These are phyloP conservation scores for Sebastolobus altivelis DNA, from an alignment of 2,797 vertebrate genomes.

Conservation along the genomic window DNA sequence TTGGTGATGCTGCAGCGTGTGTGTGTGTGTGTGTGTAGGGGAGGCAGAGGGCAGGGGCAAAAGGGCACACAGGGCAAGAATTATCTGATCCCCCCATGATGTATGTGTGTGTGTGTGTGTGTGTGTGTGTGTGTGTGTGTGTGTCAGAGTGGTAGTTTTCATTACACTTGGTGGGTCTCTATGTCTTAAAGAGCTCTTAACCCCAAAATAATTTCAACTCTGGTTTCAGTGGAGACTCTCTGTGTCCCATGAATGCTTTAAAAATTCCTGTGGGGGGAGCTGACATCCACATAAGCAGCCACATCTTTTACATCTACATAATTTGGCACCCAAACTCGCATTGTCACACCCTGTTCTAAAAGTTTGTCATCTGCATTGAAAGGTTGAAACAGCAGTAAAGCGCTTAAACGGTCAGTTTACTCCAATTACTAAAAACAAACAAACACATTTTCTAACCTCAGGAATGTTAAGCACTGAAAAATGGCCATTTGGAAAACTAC, in stretches of 20 bases:
- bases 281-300: not conserved
- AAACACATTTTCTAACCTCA: not conserved
- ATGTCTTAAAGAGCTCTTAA: not conserved
- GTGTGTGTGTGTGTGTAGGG: constrained; percentile 23
- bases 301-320: not conserved
- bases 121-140: constrained; percentile 4
- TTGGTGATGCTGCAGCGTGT: constrained; percentile 35
- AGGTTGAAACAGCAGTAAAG: not conserved
- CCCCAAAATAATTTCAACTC: not conserved
- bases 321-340: not conserved
- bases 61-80: constrained; percentile 54
- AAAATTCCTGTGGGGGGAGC: not conserved
- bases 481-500: not conserved
- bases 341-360: not conserved
- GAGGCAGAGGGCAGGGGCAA: constrained; percentile 52
- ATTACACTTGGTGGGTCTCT: not conserved
- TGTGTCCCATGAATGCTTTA: not conserved
- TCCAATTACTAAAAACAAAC: not conserved
- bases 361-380: not conserved
- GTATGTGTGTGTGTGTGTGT: constrained; percentile 11
- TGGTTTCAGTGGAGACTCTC: constrained; percentile 1
- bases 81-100: constrained; percentile 51
- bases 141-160: not conserved
- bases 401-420: not conserved
- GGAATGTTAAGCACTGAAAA: not conserved